Percentiles rank a stretch among this genome's conserved stretches.
Conservation (phyloP, 1,140 invertebrate species). For the Sitophilus oryzae region DNA sequence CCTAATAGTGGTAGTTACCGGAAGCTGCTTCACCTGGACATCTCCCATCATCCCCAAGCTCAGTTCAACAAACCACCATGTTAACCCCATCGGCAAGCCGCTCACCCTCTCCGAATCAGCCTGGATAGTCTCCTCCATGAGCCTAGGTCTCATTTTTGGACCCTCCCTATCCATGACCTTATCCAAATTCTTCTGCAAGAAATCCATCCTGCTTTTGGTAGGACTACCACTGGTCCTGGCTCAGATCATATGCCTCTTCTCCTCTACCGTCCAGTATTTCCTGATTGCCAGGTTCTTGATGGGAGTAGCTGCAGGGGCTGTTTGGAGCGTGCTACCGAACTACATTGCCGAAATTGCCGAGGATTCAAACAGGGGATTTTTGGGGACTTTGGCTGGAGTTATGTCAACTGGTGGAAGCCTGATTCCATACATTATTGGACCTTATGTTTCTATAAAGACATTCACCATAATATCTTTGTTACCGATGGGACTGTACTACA, state of each 20-base stretch:
- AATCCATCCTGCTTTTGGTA: slow-evolving; percentile 41
- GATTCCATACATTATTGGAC: slow-evolving; percentile 53
- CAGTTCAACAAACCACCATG: slow-evolving; percentile 17
- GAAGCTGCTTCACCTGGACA: slow-evolving; percentile 64
- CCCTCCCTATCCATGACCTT: slow-evolving; percentile 32
- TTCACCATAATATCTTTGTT: slow-evolving; percentile 48
- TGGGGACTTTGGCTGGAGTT: slow-evolving; percentile 60
- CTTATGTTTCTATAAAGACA: slow-evolving; percentile 50
- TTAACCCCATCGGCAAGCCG: slow-evolving; percentile 35
- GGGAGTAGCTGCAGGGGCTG: slow-evolving; percentile 45
- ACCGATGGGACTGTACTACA: slow-evolving; percentile 47
- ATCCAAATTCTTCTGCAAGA: slow-evolving; percentile 44
- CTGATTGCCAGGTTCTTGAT: slow-evolving; percentile 43
- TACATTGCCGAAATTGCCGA: slow-evolving; percentile 50
- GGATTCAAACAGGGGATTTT: slow-evolving; percentile 31
- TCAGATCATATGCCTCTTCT: slow-evolving; percentile 43
- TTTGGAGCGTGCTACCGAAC: slow-evolving; percentile 47
- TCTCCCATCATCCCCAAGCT: slow-evolving; percentile 61
- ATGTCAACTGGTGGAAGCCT: slow-evolving; percentile 23
- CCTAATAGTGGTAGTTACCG: slow-evolving; percentile 55
- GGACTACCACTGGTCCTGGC: slow-evolving; percentile 42
- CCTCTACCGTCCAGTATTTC: slow-evolving; percentile 36
- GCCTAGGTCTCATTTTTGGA: slow-evolving; percentile 62
- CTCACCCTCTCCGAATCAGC: slow-evolving; percentile 53
- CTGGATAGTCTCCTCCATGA: slow-evolving; percentile 75